Base-by-base conservation (phyloP, 2,888 invertebrate species). In the Drosophila anomalata region DNA sequence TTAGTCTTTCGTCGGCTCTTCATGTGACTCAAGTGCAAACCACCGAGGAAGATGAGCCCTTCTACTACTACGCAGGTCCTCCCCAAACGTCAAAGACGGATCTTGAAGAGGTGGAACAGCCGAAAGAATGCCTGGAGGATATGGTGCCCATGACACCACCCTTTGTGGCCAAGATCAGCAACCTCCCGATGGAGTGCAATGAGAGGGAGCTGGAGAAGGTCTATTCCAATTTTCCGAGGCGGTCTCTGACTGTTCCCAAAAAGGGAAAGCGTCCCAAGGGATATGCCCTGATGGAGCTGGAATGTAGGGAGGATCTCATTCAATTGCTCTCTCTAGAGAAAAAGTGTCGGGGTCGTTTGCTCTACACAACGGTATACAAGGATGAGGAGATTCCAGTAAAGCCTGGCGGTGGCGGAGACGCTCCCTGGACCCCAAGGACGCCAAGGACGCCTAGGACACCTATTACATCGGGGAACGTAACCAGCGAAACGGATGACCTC, bases 141-240 rank as follows among this genome's bases (percentile, higher is more conserved):
- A 24, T 24, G 9, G 66, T 56, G 3, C 47, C 70, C 0, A 31
- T 0, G 1, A 8, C 31, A 0, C 51, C 75, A n/a, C 70, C 74
- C 0, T 74, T 24, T 52, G 57, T 63, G 54, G 74, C 75, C 1
- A 24, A 57, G 51, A 57, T 75, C 2, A 70, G 65, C 24, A 74
- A 74, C 20, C 47, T 74, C 47, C 74, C 74, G 5, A 57, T 65
- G 47, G 71, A 74, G 57, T 60, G 57, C 17, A 51, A 46, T 6
- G 74, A 65, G 11, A 7, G 36, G 22, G 74, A 74, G 44, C 42
- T 74, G 8, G 14, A 22, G 0, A 22, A 22, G 14, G 42, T 75
- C 11, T 61, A 75, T 9, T 8, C n/a, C 7, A 31, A 55, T 12
- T 60, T 55, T 14, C 14, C 52, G 2, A 48, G 70, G 4, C 26